Percentiles rank a stretch among this genome's conserved stretches.
Evolutionary conservation across 2,888 invertebrate genomes (phyloP).

Genomic region (Acronicta psi): DNA sequence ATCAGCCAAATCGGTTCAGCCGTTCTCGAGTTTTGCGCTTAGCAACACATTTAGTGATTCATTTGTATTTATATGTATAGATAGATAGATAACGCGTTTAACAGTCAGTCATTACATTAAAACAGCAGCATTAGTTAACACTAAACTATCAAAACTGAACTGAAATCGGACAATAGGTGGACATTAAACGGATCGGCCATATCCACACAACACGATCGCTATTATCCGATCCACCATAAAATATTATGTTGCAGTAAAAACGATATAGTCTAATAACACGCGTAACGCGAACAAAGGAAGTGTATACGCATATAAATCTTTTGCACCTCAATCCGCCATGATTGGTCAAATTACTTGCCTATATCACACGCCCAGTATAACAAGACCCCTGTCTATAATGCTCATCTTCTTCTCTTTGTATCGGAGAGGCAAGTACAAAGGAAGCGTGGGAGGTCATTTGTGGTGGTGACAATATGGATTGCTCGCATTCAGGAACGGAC

Average conservation of each 20-base stretch:
- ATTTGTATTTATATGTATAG: no score
- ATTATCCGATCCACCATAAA: conserved; percentile 45
- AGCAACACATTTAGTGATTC: no score
- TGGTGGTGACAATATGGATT: conserved; percentile 59
- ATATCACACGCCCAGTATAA: conserved; percentile 38
- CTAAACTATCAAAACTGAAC: conserved; percentile 13
- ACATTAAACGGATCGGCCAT: conserved; percentile 39
- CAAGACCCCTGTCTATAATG: conserved; percentile 32
- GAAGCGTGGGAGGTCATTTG: conserved; percentile 48
- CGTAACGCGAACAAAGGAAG: conserved; percentile 48
- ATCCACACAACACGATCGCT: conserved; percentile 17
- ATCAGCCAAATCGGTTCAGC: no score
- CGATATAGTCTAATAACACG: conserved; percentile 49
- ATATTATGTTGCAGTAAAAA: conserved; percentile 53
- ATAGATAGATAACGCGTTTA: no score
- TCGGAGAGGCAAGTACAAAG: conserved; percentile 3
- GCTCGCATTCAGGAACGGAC: conserved; percentile 64
- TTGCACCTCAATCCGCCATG: conserved; percentile 64
- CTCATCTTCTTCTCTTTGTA: conserved; percentile 22
- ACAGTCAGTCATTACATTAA: conserved; percentile 3
- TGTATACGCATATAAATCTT: conserved; percentile 64
- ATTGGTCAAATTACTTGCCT: conserved; percentile 68
- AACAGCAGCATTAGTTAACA: conserved; percentile 11
- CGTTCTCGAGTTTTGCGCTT: no score
- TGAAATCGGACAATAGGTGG: conserved; percentile 19